Conservation (phyloP, 2,797 vertebrate genomes). For the Ataeniobius toweri region DNA sequence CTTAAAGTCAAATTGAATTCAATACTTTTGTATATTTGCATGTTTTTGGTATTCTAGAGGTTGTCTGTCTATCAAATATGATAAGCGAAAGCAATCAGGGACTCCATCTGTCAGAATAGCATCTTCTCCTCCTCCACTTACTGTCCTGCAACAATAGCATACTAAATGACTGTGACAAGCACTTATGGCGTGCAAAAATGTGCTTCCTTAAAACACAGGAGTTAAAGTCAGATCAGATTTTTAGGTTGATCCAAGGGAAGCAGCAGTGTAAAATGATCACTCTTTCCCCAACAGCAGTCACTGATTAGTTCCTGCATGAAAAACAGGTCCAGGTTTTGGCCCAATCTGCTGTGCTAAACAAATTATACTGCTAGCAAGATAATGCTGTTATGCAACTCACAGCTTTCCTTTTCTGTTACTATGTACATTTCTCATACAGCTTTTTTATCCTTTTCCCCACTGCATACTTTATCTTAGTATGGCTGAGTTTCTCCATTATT, state of each 20-base stretch:
- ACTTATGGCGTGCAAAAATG: slow-evolving; percentile 46
- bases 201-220: slow-evolving; percentile 27
- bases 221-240: slow-evolving; percentile 51
- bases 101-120: slow-evolving; percentile 38
- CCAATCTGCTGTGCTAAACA: slow-evolving; percentile 58
- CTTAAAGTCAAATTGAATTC: not conserved
- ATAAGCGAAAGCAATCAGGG: slow-evolving; percentile 44
- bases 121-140: slow-evolving; percentile 40
- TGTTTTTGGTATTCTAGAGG: slow-evolving; percentile 5
- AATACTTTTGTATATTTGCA: not conserved
- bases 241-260: slow-evolving; percentile 42
- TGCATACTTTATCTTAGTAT: slow-evolving; percentile 11
- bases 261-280: slow-evolving; percentile 46
- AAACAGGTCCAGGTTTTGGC: slow-evolving; percentile 54
- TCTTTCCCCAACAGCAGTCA: slow-evolving; percentile 38
- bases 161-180: slow-evolving; percentile 56
- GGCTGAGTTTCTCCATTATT: slow-evolving; percentile 22
- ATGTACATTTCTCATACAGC: slow-evolving; percentile 13
- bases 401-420: slow-evolving; percentile 28
- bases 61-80: not conserved
- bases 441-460: slow-evolving; percentile 7
- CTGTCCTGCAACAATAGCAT: slow-evolving; percentile 37
- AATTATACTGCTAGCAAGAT: slow-evolving; percentile 59
- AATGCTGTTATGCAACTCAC: slow-evolving; percentile 31
- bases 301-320: slow-evolving; percentile 60